These are phyloP conservation scores for Oreochromis mossambicus DNA, from an alignment of 2,797 vertebrate genomes.

Conservation along the genomic window DNA sequence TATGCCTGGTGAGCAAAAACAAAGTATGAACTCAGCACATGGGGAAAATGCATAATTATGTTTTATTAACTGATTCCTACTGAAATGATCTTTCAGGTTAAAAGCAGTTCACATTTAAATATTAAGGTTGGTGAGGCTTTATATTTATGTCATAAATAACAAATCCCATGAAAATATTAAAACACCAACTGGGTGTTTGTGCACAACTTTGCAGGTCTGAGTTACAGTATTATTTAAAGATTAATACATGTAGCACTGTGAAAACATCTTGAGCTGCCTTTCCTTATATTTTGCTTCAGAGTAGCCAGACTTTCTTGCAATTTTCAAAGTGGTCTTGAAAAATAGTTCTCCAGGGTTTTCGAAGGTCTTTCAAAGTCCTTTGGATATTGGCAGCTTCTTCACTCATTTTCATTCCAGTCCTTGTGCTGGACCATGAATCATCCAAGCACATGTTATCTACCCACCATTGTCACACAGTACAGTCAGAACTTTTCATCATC, in stretches of 20 bases:
- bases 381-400: neutral
- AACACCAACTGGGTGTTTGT: neutral
- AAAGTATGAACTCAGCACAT: neutral
- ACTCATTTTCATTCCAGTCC: neutral
- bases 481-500: neutral
- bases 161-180: neutral
- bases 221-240: neutral
- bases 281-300: neutral
- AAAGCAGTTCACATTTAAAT: neutral
- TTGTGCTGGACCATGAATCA: neutral
- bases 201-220: neutral
- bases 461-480: neutral
- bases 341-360: neutral
- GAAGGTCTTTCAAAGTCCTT: neutral
- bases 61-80: neutral
- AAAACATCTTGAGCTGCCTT: neutral
- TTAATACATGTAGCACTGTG: neutral
- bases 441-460: neutral
- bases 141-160: neutral
- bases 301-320: neutral
- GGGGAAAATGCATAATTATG: neutral
- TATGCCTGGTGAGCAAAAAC: constrained; percentile 7
- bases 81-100: neutral
- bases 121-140: neutral
- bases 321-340: neutral